These are phyloP conservation scores for Synanthedon tipuliformis DNA, from an alignment of 2,888 invertebrate genomes.

Conservation along the genomic window DNA sequence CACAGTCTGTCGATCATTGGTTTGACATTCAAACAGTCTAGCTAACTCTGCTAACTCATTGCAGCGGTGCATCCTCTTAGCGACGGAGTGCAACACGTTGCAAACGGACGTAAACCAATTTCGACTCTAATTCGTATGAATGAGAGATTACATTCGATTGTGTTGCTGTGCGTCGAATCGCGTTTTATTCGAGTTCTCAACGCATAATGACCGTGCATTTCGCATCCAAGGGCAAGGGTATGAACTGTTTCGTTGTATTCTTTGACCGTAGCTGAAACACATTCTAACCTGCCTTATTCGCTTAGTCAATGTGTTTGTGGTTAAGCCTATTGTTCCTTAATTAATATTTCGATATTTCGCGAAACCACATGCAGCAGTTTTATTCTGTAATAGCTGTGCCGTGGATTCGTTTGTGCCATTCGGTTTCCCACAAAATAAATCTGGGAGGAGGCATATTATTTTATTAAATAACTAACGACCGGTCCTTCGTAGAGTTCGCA, in stretches of 20 bases:
- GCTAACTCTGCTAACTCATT: slow-evolving; percentile 62
- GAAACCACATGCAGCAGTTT: slow-evolving; percentile 1
- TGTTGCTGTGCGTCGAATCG: not conserved
- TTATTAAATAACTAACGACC: too few species aligned
- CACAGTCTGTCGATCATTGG: slow-evolving; percentile 62
- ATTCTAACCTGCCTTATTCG: slow-evolving; percentile 11
- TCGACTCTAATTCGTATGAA: slow-evolving; percentile 19
- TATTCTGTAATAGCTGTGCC: too few species aligned
- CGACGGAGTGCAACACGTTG: slow-evolving; percentile 19
- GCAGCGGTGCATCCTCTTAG: slow-evolving; percentile 28
- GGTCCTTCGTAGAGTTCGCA: too few species aligned
- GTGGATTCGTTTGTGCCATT: too few species aligned
- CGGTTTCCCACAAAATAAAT: too few species aligned
- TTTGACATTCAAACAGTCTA: slow-evolving; percentile 69
- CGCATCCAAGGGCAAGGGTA: slow-evolving; percentile 60
- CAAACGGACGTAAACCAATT: slow-evolving; percentile 14
- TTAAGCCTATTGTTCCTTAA: slow-evolving; percentile 34
- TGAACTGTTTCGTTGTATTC: slow-evolving; percentile 38
- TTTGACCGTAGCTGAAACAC: slow-evolving; percentile 36
- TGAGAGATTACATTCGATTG: not conserved
- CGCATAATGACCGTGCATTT: slow-evolving; percentile 51
- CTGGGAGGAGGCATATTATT: too few species aligned
- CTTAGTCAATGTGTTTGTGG: slow-evolving; percentile 24
- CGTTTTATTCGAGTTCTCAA: slow-evolving; percentile 1
- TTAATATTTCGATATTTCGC: slow-evolving; percentile 19